These are phyloP conservation scores for Tauraco hartlaubi DNA, from an alignment of 2,797 vertebrate genomes.

Conservation along the genomic window DNA sequence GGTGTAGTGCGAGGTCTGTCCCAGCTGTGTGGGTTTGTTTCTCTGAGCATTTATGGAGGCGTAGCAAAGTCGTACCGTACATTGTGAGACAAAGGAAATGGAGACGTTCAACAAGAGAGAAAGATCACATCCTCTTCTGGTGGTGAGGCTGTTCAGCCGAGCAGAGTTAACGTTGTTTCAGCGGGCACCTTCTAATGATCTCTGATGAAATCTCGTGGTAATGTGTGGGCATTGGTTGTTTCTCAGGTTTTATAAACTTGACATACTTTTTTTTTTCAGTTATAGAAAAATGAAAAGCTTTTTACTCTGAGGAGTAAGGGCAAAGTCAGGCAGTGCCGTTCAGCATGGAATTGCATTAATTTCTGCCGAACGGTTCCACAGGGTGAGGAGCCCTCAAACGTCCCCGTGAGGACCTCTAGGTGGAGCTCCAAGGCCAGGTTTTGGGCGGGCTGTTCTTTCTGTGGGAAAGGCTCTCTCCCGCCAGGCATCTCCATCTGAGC, in stretches of 20 bases:
- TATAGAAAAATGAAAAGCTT: not conserved
- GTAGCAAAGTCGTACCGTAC: not conserved
- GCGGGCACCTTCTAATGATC: not conserved
- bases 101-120: not conserved
- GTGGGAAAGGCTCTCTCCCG: not conserved
- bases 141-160: not conserved
- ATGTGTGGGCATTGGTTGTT: accelerated
- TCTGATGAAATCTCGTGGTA: not conserved
- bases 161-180: not conserved
- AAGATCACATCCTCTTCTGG: not conserved
- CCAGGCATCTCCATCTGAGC: not conserved
- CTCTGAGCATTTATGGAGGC: not conserved
- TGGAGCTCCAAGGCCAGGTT: constrained; percentile 79
- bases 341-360: not conserved
- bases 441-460: not conserved
- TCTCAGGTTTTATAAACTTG: not conserved
- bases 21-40: not conserved
- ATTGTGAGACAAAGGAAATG: not conserved
- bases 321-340: not conserved
- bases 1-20: not conserved
- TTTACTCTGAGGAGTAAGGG: not conserved
- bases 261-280: not conserved
- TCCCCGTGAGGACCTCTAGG: constrained; percentile 59
- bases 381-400: not conserved
- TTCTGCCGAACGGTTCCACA: not conserved